Evolutionary conservation across 2,113 vertebrate genomes (phyloP).

Genomic region (Bambusicola thoracicus): DNA sequence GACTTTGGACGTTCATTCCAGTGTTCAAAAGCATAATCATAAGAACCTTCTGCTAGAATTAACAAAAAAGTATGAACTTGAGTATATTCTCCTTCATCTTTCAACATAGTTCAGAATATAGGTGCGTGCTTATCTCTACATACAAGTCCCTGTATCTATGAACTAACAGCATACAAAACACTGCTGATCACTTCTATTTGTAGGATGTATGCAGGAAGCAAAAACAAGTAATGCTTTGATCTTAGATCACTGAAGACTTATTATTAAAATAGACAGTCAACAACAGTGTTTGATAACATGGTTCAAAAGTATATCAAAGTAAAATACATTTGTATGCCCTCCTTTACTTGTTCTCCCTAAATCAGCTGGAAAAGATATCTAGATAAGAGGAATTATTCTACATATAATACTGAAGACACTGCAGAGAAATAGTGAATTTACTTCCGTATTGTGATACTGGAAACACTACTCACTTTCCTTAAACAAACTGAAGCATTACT

Average conservation of each 20-base stretch:
- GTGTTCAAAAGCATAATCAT: background rate
- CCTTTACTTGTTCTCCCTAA: background rate
- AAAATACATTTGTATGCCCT: background rate
- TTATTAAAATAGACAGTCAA: background rate
- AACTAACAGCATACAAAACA: background rate
- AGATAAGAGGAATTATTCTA: background rate
- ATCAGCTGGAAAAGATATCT: background rate
- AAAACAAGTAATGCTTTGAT: background rate
- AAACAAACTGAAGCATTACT: background rate
- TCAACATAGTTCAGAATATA: background rate
- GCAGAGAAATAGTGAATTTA: background rate
- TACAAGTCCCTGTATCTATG: background rate
- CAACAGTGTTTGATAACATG: background rate
- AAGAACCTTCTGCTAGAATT: background rate
- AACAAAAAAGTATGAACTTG: conserved; percentile 9
- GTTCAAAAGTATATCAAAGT: background rate
- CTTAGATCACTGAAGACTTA: background rate
- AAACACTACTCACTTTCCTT: background rate
- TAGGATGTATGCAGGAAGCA: background rate
- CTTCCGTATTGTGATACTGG: no score
- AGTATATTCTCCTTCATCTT: background rate
- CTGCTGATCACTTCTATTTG: background rate
- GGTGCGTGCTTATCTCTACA: background rate
- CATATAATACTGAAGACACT: background rate
- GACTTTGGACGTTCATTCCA: background rate